Evolutionary conservation across 2,888 invertebrate genomes (phyloP).

Genomic region (Orchesella flavescens): DNA sequence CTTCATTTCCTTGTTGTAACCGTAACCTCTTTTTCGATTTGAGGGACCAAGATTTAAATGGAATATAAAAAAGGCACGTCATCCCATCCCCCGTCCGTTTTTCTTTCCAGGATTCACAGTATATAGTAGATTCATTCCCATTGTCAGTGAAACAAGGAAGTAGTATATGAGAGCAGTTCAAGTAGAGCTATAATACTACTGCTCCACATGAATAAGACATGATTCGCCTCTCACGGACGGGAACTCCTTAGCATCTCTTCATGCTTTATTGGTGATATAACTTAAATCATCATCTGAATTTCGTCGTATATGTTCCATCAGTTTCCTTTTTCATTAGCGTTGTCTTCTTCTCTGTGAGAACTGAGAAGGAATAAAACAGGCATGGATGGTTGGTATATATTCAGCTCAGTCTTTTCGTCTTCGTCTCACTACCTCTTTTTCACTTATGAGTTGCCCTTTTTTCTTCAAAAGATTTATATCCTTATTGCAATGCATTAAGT

Average conservation of each 20-base stretch:
- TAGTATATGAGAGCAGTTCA: neutral
- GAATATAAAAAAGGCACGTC: conserved; percentile 27
- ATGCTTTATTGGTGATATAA: conserved; percentile 53
- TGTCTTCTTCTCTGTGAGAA: conserved; percentile 31
- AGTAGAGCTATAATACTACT: neutral
- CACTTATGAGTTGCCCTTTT: conserved; percentile 56
- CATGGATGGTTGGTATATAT: conserved; percentile 22
- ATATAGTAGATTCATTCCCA: conserved; percentile 35
- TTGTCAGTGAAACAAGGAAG: neutral
- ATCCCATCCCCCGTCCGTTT: neutral
- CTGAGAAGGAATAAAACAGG: too few species aligned
- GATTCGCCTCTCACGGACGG: conserved; percentile 17
- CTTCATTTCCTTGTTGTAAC: conserved; percentile 48
- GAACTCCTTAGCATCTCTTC: conserved; percentile 21
- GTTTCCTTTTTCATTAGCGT: conserved; percentile 54
- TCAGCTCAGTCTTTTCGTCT: conserved; percentile 4
- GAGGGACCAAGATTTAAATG: neutral
- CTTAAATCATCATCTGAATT: neutral
- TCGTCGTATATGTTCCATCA: neutral
- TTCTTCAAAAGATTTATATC: conserved; percentile 54
- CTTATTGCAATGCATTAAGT: conserved; percentile 48
- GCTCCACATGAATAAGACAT: conserved; percentile 56
- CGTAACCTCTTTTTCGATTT: conserved; percentile 52
- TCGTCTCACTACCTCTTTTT: conserved; percentile 30
- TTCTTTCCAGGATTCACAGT: too few species aligned